Percentiles rank a stretch among this genome's conserved stretches.
Conservation (phyloP, 37 sponge, comb jelly and placozoan genomes). For the Spongilla lacustris region DNA sequence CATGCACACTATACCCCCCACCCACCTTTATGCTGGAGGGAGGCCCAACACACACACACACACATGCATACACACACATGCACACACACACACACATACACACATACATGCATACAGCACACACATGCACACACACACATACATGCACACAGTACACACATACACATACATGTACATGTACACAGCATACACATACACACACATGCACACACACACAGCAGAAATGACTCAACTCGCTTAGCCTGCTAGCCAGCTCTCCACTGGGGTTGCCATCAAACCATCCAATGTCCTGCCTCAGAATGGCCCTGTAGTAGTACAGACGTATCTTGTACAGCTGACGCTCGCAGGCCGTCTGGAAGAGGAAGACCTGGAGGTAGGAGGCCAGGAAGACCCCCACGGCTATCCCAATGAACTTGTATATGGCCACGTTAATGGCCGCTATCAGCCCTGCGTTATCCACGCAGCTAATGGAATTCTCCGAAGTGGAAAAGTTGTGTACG, state of each 20-base stretch:
- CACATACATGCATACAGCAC: no score
- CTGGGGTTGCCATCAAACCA: conserved; percentile 86
- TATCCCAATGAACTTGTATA: conserved; percentile 24
- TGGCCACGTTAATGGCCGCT: not conserved
- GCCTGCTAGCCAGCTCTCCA: conserved; percentile 74
- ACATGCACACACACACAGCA: no score
- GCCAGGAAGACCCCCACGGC: conserved; percentile 45
- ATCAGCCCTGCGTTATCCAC: conserved; percentile 8
- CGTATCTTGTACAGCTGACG: conserved; percentile 77
- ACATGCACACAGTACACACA: no score
- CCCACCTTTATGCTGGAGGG: no score
- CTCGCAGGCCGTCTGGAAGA: conserved; percentile 69
- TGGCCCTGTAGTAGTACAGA: conserved; percentile 47
- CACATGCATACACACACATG: no score
- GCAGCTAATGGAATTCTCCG: not conserved
- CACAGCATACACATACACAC: no score
- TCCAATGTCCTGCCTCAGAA: conserved; percentile 82
- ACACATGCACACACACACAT: no score
- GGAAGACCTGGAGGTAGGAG: conserved; percentile 54
- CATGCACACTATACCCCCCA: no score
- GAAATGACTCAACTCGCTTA: conserved; percentile 62
- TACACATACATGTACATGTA: no score
- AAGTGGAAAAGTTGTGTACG: not conserved
- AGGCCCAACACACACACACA: no score
- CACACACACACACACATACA: no score